These are phyloP conservation scores for Tineola bisselliella DNA, from an alignment of 2,888 invertebrate species.

Conservation along the genomic window DNA sequence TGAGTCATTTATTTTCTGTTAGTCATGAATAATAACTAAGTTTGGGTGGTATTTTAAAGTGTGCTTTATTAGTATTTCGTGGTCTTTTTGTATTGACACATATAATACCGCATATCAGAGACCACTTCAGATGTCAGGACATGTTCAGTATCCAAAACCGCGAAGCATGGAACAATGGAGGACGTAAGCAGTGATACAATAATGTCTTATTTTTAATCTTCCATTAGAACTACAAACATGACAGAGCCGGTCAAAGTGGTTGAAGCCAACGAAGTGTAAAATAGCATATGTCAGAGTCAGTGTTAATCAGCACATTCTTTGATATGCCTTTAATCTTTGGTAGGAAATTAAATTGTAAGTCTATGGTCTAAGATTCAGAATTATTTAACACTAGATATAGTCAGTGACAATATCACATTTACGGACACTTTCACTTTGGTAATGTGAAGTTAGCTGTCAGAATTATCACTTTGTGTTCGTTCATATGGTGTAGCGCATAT, in stretches of 20 bases:
- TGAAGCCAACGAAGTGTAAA: background rate
- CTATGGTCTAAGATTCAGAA: too few relatives aligned
- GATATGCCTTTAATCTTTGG: background rate
- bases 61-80: too few relatives aligned
- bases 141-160: too few relatives aligned
- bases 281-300: constrained; percentile 6
- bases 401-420: background rate
- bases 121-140: too few relatives aligned
- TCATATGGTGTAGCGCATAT: background rate
- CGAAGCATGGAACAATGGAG: too few relatives aligned
- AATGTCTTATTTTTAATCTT: background rate
- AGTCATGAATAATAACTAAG: too few relatives aligned
- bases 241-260: background rate
- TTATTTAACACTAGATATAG: background rate
- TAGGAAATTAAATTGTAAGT: background rate
- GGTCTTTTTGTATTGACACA: too few relatives aligned
- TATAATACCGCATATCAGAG: too few relatives aligned
- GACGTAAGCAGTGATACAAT: too few relatives aligned
- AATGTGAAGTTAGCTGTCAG: background rate
- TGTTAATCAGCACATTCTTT: background rate
- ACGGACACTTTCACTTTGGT: background rate
- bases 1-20: too few relatives aligned
- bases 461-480: background rate
- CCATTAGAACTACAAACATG: background rate
- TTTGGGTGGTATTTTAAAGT: too few relatives aligned